Evolutionary conservation across 2,888 invertebrate species (phyloP).

Genomic region (Cataglyphis livida): DNA sequence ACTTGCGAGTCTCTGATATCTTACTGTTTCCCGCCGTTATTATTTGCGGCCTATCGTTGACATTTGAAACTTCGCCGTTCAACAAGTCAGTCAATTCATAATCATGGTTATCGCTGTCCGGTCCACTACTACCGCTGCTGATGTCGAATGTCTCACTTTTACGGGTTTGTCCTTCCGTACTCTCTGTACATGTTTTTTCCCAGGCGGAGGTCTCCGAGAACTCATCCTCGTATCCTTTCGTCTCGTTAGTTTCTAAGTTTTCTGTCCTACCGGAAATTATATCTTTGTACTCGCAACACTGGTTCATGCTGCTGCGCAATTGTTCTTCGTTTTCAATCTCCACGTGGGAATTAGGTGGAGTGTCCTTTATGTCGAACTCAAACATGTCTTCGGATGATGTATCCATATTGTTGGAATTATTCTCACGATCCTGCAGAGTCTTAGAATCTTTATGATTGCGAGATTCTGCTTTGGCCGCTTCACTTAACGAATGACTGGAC

Average conservation of each 20-base stretch:
- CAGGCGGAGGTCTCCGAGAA: conserved; percentile 81
- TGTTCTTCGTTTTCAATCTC: conserved; percentile 78
- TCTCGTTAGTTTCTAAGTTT: conserved; percentile 57
- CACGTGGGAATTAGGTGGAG: conserved; percentile 84
- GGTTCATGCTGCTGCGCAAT: conserved; percentile 70
- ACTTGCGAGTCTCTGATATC: conserved; percentile 80
- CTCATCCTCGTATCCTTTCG: conserved; percentile 77
- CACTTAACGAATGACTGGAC: conserved; percentile 82
- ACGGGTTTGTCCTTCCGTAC: conserved; percentile 80
- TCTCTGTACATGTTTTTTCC: conserved; percentile 82
- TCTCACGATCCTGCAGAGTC: conserved; percentile 59
- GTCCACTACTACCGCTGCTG: conserved; percentile 82
- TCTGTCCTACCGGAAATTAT: conserved; percentile 60
- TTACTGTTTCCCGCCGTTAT: conserved; percentile 70
- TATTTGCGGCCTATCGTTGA: conserved; percentile 59
- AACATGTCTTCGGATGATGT: conserved; percentile 80
- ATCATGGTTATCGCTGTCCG: conserved; percentile 81
- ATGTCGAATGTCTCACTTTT: conserved; percentile 84
- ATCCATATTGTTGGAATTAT: conserved; percentile 76
- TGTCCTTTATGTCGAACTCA: conserved; percentile 81
- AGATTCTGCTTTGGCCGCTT: conserved; percentile 71
- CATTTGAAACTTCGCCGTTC: conserved; percentile 71
- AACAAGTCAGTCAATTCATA: conserved; percentile 78
- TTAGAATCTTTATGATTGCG: conserved; percentile 58
- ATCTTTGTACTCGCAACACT: conserved; percentile 78